Percentiles rank a stretch among this genome's conserved stretches.
phyloP scores from a whole-genome alignment of 2,888 invertebrate genomes.

The Penaeus monodon region DNA sequence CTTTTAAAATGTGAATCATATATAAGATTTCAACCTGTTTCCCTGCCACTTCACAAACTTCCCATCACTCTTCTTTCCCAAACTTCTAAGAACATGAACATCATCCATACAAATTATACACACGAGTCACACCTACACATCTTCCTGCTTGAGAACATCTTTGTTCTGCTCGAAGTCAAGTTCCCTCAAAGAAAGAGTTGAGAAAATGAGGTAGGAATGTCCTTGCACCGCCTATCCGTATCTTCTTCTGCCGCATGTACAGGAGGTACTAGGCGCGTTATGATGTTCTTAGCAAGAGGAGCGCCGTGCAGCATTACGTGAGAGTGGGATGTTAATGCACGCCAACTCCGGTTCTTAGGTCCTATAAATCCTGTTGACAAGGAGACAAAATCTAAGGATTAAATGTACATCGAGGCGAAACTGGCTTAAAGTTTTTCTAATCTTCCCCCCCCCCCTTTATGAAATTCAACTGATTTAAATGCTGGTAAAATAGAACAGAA shows the following conservation, averaged over 20 bases:
- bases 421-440: too few species aligned
- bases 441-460: accelerated
- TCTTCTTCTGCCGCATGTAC: slow-evolving; percentile 33
- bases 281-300: slow-evolving; percentile 35
- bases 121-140: slow-evolving; percentile 51
- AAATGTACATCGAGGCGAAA: too few species aligned
- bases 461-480: too few species aligned
- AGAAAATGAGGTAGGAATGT: slow-evolving; percentile 39
- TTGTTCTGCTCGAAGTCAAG: slow-evolving; percentile 52
- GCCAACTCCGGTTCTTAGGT: slow-evolving; percentile 18
- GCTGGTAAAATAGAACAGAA: too few species aligned
- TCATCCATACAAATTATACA: not conserved
- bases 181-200: slow-evolving; percentile 38
- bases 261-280: not conserved
- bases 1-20: not conserved
- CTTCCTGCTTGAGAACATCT: slow-evolving; percentile 53
- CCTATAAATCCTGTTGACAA: not conserved
- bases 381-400: not conserved
- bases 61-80: too few species aligned
- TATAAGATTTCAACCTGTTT: too few species aligned
- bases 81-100: not conserved
- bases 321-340: slow-evolving; percentile 42
- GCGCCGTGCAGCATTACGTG: slow-evolving; percentile 36
- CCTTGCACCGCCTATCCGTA: slow-evolving; percentile 21
- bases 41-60: too few species aligned